Evolutionary conservation across 1,140 invertebrate genomes (phyloP).

Genomic region (Papilio polyxenes): DNA sequence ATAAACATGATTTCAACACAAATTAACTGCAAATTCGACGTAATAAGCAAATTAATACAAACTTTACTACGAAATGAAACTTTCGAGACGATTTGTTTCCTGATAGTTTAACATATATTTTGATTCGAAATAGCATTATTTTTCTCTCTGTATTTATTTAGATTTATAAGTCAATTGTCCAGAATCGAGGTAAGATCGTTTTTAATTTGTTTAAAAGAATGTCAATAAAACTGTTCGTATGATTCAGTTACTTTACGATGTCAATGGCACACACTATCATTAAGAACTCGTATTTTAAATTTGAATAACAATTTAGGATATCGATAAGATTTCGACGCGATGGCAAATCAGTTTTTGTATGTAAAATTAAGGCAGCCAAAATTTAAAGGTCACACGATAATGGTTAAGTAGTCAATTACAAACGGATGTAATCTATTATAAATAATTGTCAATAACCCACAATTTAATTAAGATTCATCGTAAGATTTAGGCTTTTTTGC

Average conservation of each 20-base stretch:
- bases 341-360: not conserved
- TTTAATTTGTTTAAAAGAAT: not conserved
- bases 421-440: not conserved
- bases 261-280: conserved; percentile 17
- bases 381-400: conserved; percentile 25
- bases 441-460: not conserved
- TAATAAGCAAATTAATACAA: not conserved
- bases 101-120: not conserved
- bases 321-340: conserved; percentile 19
- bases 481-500: not conserved
- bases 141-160: not conserved
- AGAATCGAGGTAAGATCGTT: not conserved
- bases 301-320: conserved; percentile 14
- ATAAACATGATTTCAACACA: not conserved
- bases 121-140: not conserved
- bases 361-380: not conserved
- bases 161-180: no score
- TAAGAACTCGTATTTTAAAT: conserved; percentile 15
- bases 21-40: not conserved
- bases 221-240: not conserved
- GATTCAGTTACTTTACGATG: not conserved
- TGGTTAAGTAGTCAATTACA: not conserved
- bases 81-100: no score
- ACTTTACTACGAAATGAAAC: no score
- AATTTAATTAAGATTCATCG: not conserved